phyloP scores from a whole-genome alignment of 2,113 vertebrate genomes.

The Nanorana parkeri region DNA sequence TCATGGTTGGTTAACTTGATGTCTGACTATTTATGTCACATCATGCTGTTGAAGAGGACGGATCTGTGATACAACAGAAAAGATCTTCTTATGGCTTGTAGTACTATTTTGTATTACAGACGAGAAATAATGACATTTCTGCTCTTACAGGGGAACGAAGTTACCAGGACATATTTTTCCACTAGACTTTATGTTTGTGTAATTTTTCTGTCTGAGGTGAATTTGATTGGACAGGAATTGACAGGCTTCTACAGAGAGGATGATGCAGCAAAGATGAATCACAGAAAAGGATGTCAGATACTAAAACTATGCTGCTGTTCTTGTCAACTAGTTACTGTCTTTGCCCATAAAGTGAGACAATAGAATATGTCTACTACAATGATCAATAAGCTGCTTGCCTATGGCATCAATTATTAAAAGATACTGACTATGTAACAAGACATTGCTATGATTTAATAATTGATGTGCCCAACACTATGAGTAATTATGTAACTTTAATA shows the following conservation, averaged over 20 bases:
- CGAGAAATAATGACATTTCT: not conserved
- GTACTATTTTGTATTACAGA: not conserved
- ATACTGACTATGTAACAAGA: not conserved
- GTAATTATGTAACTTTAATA: not conserved
- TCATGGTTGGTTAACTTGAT: too few species aligned
- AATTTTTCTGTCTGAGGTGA: not conserved
- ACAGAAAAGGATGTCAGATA: slow-evolving; percentile 14
- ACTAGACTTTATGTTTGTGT: slow-evolving; percentile 3
- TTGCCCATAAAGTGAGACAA: slow-evolving; percentile 1
- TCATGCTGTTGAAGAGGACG: too few species aligned
- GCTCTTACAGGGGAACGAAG: not conserved
- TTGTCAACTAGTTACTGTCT: slow-evolving; percentile 10
- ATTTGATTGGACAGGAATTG: slow-evolving; percentile 2
- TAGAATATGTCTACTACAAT: slow-evolving; percentile 1
- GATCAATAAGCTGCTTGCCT: not conserved
- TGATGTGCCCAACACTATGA: not conserved
- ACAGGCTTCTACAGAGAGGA: not conserved
- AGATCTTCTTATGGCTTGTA: too few species aligned
- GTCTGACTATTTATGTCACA: too few species aligned
- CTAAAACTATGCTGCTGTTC: not conserved
- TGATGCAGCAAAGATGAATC: slow-evolving; percentile 2
- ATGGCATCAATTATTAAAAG: not conserved
- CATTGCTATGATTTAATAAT: not conserved
- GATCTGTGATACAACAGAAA: too few species aligned
- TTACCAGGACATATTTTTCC: not conserved